Percentiles rank a stretch among this genome's conserved stretches.
These are phyloP conservation scores for Porites cylindrica DNA, from an alignment of 92 coral and sea anemone species.

Conservation along the genomic window DNA sequence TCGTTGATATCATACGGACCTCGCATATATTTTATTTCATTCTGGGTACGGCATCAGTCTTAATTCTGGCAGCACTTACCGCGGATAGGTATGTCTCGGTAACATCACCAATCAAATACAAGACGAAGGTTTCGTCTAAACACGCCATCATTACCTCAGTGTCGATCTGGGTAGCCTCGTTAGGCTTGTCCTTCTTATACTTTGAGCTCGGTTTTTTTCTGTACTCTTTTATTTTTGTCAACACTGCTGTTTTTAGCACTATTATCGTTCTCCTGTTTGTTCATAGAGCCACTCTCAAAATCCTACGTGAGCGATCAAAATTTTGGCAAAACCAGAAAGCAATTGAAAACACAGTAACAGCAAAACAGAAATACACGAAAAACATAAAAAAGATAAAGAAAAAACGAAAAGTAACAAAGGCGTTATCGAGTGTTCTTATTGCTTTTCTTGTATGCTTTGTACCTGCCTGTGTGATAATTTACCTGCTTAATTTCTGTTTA, in stretches of 20 bases:
- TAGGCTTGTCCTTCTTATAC: conserved; percentile 34
- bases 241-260: conserved; percentile 68
- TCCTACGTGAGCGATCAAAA: conserved; percentile 44
- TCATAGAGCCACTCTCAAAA: conserved; percentile 10
- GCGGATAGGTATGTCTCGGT: conserved; percentile 69
- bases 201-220: conserved; percentile 55
- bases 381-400: conserved; percentile 58
- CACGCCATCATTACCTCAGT: conserved; percentile 50
- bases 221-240: conserved; percentile 70
- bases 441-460: conserved; percentile 69
- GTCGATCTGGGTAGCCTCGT: conserved; percentile 57
- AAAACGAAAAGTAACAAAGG: conserved; percentile 67
- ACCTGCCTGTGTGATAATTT: conserved; percentile 77
- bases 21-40: conserved; percentile 64
- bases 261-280: conserved; percentile 69
- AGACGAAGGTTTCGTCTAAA: conserved; percentile 46
- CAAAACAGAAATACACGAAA: conserved; percentile 58
- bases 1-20: conserved; percentile 28
- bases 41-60: conserved; percentile 68
- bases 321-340: conserved; percentile 44
- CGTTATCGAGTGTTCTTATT: conserved; percentile 61
- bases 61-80: conserved; percentile 61
- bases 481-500: conserved; percentile 73
- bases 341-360: conserved; percentile 38
- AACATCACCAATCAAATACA: conserved; percentile 64